These are phyloP conservation scores for Actinostola sp. DNA, from an alignment of 92 coral and sea anemone species.

Conservation along the genomic window DNA sequence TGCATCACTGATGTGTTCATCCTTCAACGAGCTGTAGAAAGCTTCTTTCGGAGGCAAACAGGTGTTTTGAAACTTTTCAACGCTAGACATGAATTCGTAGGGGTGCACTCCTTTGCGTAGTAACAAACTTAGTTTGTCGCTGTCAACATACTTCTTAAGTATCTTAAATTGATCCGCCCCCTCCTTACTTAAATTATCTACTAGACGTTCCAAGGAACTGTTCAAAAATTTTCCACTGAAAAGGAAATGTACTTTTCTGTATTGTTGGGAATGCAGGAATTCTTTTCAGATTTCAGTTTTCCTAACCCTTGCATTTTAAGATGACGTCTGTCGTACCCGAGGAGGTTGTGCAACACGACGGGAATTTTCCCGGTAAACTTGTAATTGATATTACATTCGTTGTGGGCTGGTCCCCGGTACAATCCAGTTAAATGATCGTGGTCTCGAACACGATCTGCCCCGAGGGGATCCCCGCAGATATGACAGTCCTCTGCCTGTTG, in stretches of 20 bases:
- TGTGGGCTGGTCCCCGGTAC: no score
- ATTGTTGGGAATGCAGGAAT: constrained; percentile 66
- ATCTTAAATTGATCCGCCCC: constrained; percentile 10
- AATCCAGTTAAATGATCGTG: constrained; percentile 22
- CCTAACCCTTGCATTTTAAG: constrained; percentile 59
- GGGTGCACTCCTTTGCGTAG: no score
- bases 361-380: constrained; percentile 41
- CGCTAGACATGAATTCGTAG: constrained; percentile 16
- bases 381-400: constrained; percentile 31
- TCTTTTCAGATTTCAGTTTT: constrained; percentile 23
- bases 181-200: constrained; percentile 16
- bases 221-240: constrained; percentile 45
- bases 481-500: constrained; percentile 46
- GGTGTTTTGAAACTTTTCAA: constrained; percentile 13
- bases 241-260: constrained; percentile 64
- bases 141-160: no score
- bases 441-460: constrained; percentile 51
- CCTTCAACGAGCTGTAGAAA: constrained; percentile 34
- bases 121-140: constrained; percentile 2
- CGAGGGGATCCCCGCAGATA: constrained; percentile 36
- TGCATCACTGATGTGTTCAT: constrained; percentile 30
- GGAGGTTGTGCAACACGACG: constrained; percentile 33
- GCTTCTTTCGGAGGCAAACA: constrained; percentile 29
- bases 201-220: constrained; percentile 29
- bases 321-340: no score